Percentiles rank a stretch among this genome's conserved stretches.
Conservation (phyloP, 2,888 invertebrate genomes). For the Choreutis nemorana region DNA sequence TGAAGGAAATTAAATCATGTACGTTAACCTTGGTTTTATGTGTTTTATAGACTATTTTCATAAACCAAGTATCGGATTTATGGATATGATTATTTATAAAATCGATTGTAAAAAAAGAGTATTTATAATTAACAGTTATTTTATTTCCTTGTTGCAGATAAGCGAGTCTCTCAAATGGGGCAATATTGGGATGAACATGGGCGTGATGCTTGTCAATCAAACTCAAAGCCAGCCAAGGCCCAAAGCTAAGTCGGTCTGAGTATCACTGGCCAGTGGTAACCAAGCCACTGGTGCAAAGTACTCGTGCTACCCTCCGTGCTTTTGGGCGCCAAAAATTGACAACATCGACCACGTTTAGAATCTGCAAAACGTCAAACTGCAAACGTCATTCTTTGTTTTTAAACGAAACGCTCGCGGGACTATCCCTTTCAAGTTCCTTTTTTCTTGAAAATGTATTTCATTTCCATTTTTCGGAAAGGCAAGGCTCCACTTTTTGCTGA, state of each 20-base stretch:
- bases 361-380: constrained; percentile 2
- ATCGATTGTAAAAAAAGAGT: too few species aligned
- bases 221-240: constrained; percentile 30
- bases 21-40: too few species aligned
- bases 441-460: too few species aligned
- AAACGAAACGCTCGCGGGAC: too few species aligned
- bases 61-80: too few species aligned
- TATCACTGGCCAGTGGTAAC: constrained; percentile 35
- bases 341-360: constrained; percentile 45
- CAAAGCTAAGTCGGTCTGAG: constrained; percentile 58
- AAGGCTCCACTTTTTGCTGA: constrained; percentile 4
- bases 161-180: constrained; percentile 77
- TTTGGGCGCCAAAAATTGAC: constrained; percentile 36
- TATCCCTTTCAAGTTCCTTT: too few species aligned
- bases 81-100: too few species aligned
- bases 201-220: constrained; percentile 70
- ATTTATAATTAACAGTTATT: too few species aligned
- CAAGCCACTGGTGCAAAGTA: constrained; percentile 35
- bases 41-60: too few species aligned
- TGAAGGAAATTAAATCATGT: too few species aligned
- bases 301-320: constrained; percentile 47
- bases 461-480: constrained; percentile 8
- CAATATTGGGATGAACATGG: constrained; percentile 74
- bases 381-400: too few species aligned
- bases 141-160: constrained; percentile 73